Conservation (phyloP, 2,888 invertebrate genomes). For the Agriopis aurantiaria region DNA sequence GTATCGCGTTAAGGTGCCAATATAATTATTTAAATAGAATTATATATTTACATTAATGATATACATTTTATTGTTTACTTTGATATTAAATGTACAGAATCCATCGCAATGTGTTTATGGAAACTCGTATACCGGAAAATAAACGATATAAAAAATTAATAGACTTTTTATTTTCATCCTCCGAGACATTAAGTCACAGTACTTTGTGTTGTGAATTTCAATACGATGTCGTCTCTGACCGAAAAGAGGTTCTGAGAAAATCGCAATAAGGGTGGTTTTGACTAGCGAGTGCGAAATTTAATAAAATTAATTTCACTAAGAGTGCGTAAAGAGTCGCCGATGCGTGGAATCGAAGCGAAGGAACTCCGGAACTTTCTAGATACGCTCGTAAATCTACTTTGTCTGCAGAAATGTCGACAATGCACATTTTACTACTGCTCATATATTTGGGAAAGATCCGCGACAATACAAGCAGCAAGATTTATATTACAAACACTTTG, state of each 20-base stretch:
- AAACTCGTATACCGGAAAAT: slow-evolving; percentile 79
- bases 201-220: slow-evolving; percentile 50
- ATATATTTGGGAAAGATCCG: slow-evolving; percentile 32
- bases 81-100: slow-evolving; percentile 82
- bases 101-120: slow-evolving; percentile 81
- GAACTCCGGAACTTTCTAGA: slow-evolving; percentile 45
- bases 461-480: slow-evolving; percentile 20
- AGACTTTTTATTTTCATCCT: slow-evolving; percentile 58
- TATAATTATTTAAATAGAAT: slow-evolving; percentile 68
- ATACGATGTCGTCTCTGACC: slow-evolving; percentile 29
- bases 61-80: slow-evolving; percentile 80
- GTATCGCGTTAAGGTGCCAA: slow-evolving; percentile 79
- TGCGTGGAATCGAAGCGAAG: slow-evolving; percentile 56
- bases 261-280: slow-evolving; percentile 45
- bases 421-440: slow-evolving; percentile 19
- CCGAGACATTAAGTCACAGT: slow-evolving; percentile 42
- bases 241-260: slow-evolving; percentile 28
- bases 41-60: slow-evolving; percentile 79
- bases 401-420: slow-evolving; percentile 14
- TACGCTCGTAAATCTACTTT: slow-evolving; percentile 27
- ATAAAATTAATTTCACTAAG: slow-evolving; percentile 67
- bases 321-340: slow-evolving; percentile 61
- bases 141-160: slow-evolving; percentile 67
- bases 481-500: background rate
- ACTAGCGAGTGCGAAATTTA: slow-evolving; percentile 48